phyloP scores from a whole-genome alignment of 1,140 invertebrate genomes.

The Micrasema minimum region DNA sequence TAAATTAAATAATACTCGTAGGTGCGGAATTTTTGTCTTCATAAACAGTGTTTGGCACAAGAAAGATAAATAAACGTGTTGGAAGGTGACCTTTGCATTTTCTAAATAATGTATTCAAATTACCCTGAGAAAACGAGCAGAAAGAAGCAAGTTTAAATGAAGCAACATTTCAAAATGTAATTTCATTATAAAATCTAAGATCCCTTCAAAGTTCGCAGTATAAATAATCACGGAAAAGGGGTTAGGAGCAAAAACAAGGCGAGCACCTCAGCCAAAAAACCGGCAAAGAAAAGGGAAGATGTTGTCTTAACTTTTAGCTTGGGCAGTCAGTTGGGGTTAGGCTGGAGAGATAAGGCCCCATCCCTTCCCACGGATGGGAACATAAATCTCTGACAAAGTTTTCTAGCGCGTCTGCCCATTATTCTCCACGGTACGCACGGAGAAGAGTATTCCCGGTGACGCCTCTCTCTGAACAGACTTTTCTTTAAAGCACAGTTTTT shows the following conservation, averaged over 20 bases:
- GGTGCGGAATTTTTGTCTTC: no score
- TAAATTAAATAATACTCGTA: no score
- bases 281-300: constrained; percentile 31
- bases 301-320: constrained; percentile 51
- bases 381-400: constrained; percentile 52
- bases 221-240: constrained; percentile 30
- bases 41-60: no score
- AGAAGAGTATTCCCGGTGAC: constrained; percentile 14
- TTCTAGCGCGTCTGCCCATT: constrained; percentile 46
- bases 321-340: constrained; percentile 46
- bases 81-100: no score
- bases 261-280: constrained; percentile 29
- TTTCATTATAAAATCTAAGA: constrained; percentile 27
- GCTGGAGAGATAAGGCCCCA: constrained; percentile 43
- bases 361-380: constrained; percentile 38
- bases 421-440: constrained; percentile 37
- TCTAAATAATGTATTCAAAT: no score
- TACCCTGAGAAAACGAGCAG: no score
- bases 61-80: no score
- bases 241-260: constrained; percentile 27
- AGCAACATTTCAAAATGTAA: constrained; percentile 10
- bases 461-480: constrained; percentile 17
- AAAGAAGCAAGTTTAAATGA: no score
- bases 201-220: constrained; percentile 18
- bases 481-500: not conserved